Evolutionary conservation across 2,113 vertebrate species (phyloP), one percentile per base, ranked within the genome.

Genomic region (Mugil cephalus): DNA sequence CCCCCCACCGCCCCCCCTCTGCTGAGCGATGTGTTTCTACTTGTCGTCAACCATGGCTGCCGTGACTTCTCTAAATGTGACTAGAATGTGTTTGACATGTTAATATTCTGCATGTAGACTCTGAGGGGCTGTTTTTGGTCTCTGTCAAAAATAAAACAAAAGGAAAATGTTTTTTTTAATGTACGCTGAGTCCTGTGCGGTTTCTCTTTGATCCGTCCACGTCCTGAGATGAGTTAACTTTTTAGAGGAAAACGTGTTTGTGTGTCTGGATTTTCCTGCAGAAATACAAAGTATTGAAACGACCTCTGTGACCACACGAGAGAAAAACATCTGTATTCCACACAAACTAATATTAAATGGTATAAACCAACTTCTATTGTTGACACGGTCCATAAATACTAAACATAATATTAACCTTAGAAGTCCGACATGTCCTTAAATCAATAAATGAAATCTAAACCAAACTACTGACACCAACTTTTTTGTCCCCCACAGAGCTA

Each of bases 91-190:
- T 94, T 95, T 94, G 93, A 95, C 85, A 87, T 93, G 95, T 93
- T 94, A 89, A 90, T 93, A 93, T 87, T 95, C 94, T 95, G 96
- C 95, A 96, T 96, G 95, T 94, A 94, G 93, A 94, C 92, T 94
- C 15, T 87, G 90, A 92, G 88, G 93, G 91, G 79, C 85, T 55
- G 39, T 84, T 89, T 84, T 93, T 92, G 94, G 94, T 95, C 93
- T 87, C 93, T 93, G 94, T 65, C 90, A 84, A 92, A 89, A 89
- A 80, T n/a, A 86, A 88, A 89, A 83, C 85, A 88, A 90, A 76
- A 63, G 67, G 39, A 55, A 80, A 34, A 64, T 10, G 56, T 89
- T 88, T 88, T 83, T 79, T 80, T 87, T 83, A 81, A 85, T 65
- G 76, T 78, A 82, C 58, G 7, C 3, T 0, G 6, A 10, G 50